phyloP scores from a whole-genome alignment of 2,888 invertebrate species.

The Temnothorax ravouxi region DNA sequence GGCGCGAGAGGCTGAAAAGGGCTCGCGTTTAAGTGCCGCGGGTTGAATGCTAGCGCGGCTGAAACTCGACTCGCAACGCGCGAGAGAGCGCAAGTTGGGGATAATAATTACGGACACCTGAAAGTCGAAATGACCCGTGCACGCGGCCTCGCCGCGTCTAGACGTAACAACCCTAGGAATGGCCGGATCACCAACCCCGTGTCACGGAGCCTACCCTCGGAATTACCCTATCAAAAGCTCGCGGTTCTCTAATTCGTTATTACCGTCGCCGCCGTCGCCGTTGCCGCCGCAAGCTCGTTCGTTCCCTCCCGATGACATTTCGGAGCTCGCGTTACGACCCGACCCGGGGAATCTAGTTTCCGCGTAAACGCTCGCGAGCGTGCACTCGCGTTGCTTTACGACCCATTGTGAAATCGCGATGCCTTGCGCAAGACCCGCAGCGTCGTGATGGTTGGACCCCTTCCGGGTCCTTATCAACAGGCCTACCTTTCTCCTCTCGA shows the following conservation, averaged over 20 bases:
- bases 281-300: conserved; percentile 15
- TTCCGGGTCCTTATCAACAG: background rate
- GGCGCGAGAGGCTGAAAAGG: conserved; percentile 77
- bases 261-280: conserved; percentile 57
- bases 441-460: background rate
- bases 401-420: conserved; percentile 10
- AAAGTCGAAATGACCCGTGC: conserved; percentile 80
- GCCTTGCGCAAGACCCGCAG: background rate
- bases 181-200: conserved; percentile 78
- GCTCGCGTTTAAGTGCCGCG: conserved; percentile 73
- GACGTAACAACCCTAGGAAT: conserved; percentile 80
- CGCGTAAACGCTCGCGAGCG: conserved; percentile 41
- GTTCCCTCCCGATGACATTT: conserved; percentile 45
- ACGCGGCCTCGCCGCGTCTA: conserved; percentile 77
- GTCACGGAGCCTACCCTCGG: conserved; percentile 73
- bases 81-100: conserved; percentile 68
- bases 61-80: conserved; percentile 47
- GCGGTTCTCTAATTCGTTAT: conserved; percentile 71
- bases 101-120: conserved; percentile 84
- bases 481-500: background rate
- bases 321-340: conserved; percentile 33
- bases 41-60: conserved; percentile 67
- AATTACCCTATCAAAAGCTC: conserved; percentile 82
- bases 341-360: conserved; percentile 39
- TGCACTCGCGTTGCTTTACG: background rate